Conservation (phyloP, 2,113 vertebrate species). For the Alectura lathami region DNA sequence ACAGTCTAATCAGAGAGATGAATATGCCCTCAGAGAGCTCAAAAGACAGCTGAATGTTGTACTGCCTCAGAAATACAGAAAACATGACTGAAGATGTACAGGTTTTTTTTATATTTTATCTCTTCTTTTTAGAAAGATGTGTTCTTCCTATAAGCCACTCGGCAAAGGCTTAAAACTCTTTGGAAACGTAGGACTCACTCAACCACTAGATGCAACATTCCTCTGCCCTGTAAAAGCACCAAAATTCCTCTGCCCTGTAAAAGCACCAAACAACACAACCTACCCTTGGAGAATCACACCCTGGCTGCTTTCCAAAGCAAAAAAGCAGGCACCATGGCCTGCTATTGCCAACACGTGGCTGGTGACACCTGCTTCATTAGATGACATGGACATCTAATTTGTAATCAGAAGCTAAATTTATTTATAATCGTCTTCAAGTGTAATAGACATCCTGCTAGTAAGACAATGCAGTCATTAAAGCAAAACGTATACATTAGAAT, state of each 20-base stretch:
- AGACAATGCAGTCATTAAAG: neutral
- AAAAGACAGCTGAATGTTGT: neutral
- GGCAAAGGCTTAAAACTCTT: neutral
- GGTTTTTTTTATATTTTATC: neutral
- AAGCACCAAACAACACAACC: neutral
- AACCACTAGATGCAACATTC: neutral
- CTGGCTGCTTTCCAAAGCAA: neutral
- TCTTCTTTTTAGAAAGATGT: neutral
- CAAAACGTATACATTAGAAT: neutral
- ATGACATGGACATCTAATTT: neutral
- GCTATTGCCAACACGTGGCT: neutral
- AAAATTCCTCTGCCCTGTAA: neutral
- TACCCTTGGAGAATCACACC: neutral
- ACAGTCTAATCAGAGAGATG: neutral
- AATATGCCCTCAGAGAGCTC: neutral
- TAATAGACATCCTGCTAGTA: neutral
- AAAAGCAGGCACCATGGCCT: neutral
- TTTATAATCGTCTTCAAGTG: neutral
- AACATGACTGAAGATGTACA: neutral
- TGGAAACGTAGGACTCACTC: neutral
- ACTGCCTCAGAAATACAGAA: neutral
- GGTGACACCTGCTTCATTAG: slow-evolving; percentile 1
- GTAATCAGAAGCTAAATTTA: neutral
- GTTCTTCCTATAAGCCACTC: neutral
- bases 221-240: neutral